Evolutionary conservation across 1,140 invertebrate species (phyloP).

Genomic region (Heliconius congener): DNA sequence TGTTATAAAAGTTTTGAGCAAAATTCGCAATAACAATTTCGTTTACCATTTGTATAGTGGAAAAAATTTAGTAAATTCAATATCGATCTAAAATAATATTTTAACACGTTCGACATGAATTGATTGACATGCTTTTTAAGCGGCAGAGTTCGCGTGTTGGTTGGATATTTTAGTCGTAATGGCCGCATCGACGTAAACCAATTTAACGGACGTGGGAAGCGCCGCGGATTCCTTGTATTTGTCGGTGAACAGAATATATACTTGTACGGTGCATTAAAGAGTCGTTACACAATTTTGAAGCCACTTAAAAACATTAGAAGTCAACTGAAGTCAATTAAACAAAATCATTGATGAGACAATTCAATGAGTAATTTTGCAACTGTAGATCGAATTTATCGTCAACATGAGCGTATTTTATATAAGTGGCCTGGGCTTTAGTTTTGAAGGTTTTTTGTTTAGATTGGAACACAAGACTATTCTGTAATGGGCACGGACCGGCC

Average conservation of each 20-base stretch:
- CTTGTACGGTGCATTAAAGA: slow-evolving; percentile 47
- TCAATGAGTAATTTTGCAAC: neutral
- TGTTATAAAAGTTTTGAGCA: no score
- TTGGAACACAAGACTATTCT: no score
- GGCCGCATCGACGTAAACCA: slow-evolving; percentile 74
- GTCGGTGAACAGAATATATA: slow-evolving; percentile 44
- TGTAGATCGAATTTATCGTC: neutral
- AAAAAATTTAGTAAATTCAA: neutral
- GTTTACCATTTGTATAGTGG: neutral
- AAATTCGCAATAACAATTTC: no score
- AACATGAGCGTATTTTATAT: neutral
- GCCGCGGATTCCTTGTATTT: slow-evolving; percentile 55
- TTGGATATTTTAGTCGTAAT: slow-evolving; percentile 68
- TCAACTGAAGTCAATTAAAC: slow-evolving; percentile 35
- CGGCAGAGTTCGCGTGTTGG: slow-evolving; percentile 56
- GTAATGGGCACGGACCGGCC: no score
- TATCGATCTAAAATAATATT: neutral
- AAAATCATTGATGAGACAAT: slow-evolving; percentile 19
- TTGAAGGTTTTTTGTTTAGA: no score
- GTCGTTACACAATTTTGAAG: slow-evolving; percentile 42
- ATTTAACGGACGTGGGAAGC: slow-evolving; percentile 65
- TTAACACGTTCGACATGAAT: slow-evolving; percentile 58
- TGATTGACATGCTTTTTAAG: slow-evolving; percentile 75
- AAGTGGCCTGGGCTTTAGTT: no score
- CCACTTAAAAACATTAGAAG: slow-evolving; percentile 41